Conservation (phyloP, 2,888 invertebrate species). For the Sturmia bella region DNA sequence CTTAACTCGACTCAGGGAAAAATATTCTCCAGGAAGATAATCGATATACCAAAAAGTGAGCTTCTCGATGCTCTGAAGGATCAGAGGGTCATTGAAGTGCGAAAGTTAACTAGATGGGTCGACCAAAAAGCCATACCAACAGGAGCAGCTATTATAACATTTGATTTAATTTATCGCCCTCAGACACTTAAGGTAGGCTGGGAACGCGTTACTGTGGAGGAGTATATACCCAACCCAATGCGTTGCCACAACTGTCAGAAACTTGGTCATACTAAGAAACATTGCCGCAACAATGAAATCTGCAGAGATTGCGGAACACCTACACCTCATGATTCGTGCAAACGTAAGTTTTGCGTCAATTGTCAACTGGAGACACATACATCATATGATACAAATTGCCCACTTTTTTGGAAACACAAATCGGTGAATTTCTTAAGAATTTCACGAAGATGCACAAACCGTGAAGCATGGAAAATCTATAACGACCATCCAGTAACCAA, state of each 20-base stretch:
- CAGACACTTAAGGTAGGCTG: not conserved
- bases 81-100: not conserved
- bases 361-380: not conserved
- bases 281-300: no score
- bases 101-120: not conserved
- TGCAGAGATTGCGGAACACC: no score
- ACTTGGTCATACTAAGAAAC: no score
- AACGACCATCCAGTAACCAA: not conserved
- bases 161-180: conserved; percentile 7
- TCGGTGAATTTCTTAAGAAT: not conserved
- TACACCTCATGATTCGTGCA: no score
- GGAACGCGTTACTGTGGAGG: conserved; percentile 1
- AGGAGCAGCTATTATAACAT: conserved; percentile 3
- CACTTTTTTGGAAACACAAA: conserved; percentile 1
- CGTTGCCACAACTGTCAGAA: not conserved
- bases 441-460: not conserved
- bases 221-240: conserved; percentile 1
- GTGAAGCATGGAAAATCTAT: not conserved
- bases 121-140: conserved; percentile 1
- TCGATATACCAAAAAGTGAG: not conserved
- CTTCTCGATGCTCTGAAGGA: not conserved
- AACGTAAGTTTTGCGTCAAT: not conserved
- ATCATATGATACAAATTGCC: not conserved
- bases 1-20: not conserved
- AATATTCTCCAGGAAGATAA: not conserved